A percentile compares a stretch with the other conserved stretches of the same genome.
These are phyloP conservation scores for Panthera leo DNA, from an alignment of 2,113 vertebrate genomes.

Conservation along the genomic window DNA sequence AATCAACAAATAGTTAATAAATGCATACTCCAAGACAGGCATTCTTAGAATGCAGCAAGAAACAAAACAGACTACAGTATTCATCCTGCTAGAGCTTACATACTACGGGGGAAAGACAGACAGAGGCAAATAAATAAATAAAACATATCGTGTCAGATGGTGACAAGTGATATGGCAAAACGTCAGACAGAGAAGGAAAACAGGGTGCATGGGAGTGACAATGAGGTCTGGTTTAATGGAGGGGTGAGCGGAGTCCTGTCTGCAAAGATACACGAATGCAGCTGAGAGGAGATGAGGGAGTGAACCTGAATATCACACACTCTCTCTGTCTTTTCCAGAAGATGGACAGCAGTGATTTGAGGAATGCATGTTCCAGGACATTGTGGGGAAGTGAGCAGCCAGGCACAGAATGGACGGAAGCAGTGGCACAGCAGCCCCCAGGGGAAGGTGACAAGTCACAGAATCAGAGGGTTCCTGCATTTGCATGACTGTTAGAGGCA, in stretches of 20 bases:
- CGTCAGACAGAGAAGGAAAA: not conserved
- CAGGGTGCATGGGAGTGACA: fast-evolving
- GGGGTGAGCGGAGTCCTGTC: no score
- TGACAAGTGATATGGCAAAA: not conserved
- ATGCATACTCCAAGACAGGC: not conserved
- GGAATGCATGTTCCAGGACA: not conserved
- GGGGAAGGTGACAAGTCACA: no score
- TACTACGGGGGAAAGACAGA: not conserved
- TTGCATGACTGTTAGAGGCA: fast-evolving
- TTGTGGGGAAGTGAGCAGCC: not conserved
- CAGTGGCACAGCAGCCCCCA: not conserved
- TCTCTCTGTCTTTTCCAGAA: not conserved
- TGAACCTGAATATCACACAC: not conserved
- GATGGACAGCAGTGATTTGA: not conserved
- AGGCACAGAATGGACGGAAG: not conserved
- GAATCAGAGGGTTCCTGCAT: not conserved
- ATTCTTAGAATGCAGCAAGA: not conserved
- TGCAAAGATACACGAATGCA: not conserved
- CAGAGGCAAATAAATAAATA: not conserved
- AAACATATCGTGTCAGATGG: not conserved
- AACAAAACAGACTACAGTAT: not conserved
- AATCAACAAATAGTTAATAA: not conserved
- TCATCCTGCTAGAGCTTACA: not conserved
- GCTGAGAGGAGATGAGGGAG: not conserved
- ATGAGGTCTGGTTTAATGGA: not conserved